phyloP scores from a whole-genome alignment of 2,888 invertebrate species.

The Latrodectus hesperus region DNA sequence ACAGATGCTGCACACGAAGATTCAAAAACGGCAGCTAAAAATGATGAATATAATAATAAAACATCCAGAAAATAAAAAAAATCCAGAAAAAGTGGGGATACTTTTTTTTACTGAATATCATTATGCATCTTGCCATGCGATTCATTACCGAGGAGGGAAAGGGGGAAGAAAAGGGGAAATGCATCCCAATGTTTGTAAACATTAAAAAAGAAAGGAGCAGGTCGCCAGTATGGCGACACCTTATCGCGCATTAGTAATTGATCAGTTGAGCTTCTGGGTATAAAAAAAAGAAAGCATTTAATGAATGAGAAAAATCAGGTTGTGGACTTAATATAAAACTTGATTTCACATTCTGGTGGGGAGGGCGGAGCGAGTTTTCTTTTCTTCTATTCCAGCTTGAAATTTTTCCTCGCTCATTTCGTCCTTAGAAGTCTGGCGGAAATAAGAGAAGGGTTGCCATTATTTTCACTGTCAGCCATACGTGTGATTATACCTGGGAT shows the following conservation, averaged over 20 bases:
- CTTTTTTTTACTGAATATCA: slow-evolving; percentile 20
- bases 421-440: slow-evolving; percentile 45
- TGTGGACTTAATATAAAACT: slow-evolving; percentile 41
- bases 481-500: too few relatives aligned
- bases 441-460: slow-evolving; percentile 4
- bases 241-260: slow-evolving; percentile 51
- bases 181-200: slow-evolving; percentile 63
- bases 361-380: slow-evolving; percentile 17
- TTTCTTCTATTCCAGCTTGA: background rate
- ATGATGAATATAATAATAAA: background rate
- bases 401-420: slow-evolving; percentile 37
- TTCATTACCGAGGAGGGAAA: background rate
- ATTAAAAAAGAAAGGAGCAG: slow-evolving; percentile 36
- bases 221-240: slow-evolving; percentile 55
- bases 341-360: slow-evolving; percentile 19
- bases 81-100: too few relatives aligned
- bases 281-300: slow-evolving; percentile 8
- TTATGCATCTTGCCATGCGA: slow-evolving; percentile 13
- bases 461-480: background rate
- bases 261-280: slow-evolving; percentile 52
- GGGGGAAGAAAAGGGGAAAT: background rate
- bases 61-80: too few relatives aligned
- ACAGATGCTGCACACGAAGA: background rate
- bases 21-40: background rate
- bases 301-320: slow-evolving; percentile 55